A percentile compares a stretch with the other conserved stretches of the same genome.
Evolutionary conservation across 2,797 vertebrate species (phyloP).

Genomic region (Artibeus jamaicensis): DNA sequence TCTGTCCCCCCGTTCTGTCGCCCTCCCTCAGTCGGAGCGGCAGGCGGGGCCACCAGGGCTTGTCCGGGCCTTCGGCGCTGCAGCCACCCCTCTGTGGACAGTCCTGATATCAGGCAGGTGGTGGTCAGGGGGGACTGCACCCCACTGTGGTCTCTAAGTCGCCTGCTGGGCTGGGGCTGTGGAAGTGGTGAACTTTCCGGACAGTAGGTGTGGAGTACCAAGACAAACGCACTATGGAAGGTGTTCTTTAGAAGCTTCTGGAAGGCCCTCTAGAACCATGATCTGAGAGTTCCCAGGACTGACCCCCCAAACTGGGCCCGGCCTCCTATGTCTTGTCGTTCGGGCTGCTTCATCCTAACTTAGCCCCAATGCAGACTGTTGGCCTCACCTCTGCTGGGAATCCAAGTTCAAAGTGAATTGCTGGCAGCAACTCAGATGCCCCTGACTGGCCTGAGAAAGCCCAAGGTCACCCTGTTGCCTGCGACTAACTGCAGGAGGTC

Average conservation of each 20-base stretch:
- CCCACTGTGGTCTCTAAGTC: neutral
- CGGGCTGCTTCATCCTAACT: neutral
- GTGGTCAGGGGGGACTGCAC: neutral
- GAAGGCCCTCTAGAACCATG: neutral
- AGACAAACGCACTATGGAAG: neutral
- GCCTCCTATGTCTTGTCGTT: rapidly evolving
- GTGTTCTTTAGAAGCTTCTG: neutral
- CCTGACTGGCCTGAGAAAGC: neutral
- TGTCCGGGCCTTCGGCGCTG: neutral
- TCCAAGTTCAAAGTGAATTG: neutral
- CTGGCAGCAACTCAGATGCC: neutral
- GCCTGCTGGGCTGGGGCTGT: neutral
- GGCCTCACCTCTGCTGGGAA: neutral
- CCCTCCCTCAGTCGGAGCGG: neutral
- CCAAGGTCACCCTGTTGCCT: rapidly evolving
- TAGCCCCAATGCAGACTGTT: rapidly evolving
- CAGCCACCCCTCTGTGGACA: neutral
- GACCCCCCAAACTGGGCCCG: neutral
- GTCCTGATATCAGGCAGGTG: neutral
- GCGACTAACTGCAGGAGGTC: rapidly evolving
- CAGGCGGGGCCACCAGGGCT: neutral
- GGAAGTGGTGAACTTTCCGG: neutral
- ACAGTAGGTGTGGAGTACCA: neutral
- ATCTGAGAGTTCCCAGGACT: neutral
- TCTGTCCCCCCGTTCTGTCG: rapidly evolving